Conservation (phyloP, 1,140 invertebrate species). For the Macrobrachium nipponense region DNA sequence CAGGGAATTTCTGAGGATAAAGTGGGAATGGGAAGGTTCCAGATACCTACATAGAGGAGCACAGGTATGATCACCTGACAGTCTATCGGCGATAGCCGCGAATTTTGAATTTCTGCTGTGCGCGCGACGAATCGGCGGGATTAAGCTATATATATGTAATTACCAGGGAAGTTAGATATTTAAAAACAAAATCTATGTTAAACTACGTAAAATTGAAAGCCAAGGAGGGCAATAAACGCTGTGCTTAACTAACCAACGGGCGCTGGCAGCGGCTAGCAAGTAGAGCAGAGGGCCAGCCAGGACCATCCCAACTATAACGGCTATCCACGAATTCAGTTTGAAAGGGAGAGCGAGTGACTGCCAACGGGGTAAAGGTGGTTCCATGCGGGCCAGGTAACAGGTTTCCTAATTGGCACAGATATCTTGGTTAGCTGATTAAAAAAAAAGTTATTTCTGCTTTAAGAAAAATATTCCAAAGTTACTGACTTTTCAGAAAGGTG, state of each 20-base stretch:
- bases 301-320: background rate
- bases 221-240: background rate
- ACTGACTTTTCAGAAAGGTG: background rate
- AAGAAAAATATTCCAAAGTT: background rate
- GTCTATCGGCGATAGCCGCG: no score
- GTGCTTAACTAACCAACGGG: background rate
- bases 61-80: no score
- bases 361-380: constrained; percentile 23
- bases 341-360: constrained; percentile 31
- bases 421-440: no score
- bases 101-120: no score
- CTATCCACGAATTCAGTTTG: constrained; percentile 16
- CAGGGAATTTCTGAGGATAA: no score
- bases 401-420: background rate
- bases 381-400: constrained; percentile 25
- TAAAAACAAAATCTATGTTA: no score
- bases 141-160: no score
- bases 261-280: constrained; percentile 13
- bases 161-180: no score
- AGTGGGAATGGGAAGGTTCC: no score
- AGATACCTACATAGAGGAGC: no score
- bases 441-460: no score
- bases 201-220: background rate
- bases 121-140: no score
- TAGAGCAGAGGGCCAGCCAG: constrained; percentile 12